Evolutionary conservation across 2,888 invertebrate genomes (phyloP).

Genomic region (Teinopalpus imperialis): DNA sequence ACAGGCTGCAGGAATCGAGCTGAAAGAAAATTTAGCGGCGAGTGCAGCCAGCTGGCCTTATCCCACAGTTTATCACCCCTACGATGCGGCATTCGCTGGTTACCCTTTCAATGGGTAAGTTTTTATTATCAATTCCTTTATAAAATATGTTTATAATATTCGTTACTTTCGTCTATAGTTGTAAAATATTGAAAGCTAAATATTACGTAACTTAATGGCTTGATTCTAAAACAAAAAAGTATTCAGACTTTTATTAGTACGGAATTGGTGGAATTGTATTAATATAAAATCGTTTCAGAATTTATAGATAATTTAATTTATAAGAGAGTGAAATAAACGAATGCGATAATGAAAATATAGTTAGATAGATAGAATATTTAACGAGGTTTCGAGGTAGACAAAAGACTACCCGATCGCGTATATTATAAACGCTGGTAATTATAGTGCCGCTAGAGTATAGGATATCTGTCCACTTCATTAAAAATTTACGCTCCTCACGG

Average conservation of each 20-base stretch:
- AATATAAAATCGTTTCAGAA: constrained; percentile 8
- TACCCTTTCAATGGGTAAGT: constrained; percentile 98
- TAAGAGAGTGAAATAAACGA: neutral
- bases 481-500: constrained; percentile 34
- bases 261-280: constrained; percentile 8
- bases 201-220: neutral
- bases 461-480: constrained; percentile 31
- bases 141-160: constrained; percentile 3
- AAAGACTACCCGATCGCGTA: constrained; percentile 10
- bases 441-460: constrained; percentile 13
- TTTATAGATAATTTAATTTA: neutral
- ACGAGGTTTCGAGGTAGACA: constrained; percentile 7
- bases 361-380: constrained; percentile 16
- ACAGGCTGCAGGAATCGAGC: constrained; percentile 92
- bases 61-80: constrained; percentile 95
- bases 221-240: constrained; percentile 7
- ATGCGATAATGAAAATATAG: constrained; percentile 1
- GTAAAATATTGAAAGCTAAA: constrained; percentile 7
- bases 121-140: constrained; percentile 19
- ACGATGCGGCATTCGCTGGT: constrained; percentile 95
- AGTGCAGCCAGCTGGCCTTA: constrained; percentile 94
- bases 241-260: too few species aligned
- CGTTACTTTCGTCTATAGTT: constrained; percentile 1
- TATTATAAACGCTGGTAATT: constrained; percentile 15
- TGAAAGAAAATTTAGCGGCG: constrained; percentile 93